Base-by-base conservation (phyloP, 2,888 invertebrate genomes). In the Oconnorella tubifera region DNA sequence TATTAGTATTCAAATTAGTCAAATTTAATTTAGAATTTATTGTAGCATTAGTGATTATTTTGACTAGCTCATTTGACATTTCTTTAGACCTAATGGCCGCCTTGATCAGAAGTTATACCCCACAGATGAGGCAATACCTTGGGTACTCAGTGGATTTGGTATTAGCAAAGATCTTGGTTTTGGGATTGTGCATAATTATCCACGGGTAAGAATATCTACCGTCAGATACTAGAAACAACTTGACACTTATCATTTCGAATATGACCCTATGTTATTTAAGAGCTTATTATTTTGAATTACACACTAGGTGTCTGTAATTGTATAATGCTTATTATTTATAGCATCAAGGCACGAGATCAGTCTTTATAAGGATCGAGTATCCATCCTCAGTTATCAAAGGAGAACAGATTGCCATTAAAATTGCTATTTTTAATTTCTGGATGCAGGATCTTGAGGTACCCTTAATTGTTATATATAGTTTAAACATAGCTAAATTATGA, bases 291-390 rank as follows among this genome's bases (percentile, higher is more conserved):
- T n/a, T n/a, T n/a, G n/a, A n/a, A n/a, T n/a, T n/a, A n/a, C n/a
- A n/a, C n/a, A n/a, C n/a, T n/a, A n/a, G n/a, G n/a, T n/a, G n/a
- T n/a, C n/a, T n/a, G n/a, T n/a, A n/a, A n/a, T n/a, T n/a, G n/a
- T n/a, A n/a, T n/a, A n/a, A n/a, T n/a, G n/a, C n/a, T 40, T 10
- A 14, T 40, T 19, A 40, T 40, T 75, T 80, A 1, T 83, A 90
- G 87, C 95, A 94, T 81, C 88, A 90, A 31, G 94, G 92, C 19
- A 89, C 92, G 0, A 85, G 93, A 49, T 94, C 95, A 23, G 94
- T 97, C 87, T 96, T 90, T 84, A 94, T 96, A 74, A 91, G 92
- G 76, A 90, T 95, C 58, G 96, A 97, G 80, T 92, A 94, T 85
- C 95, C 96, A 0, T 86, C 85, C 0, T 25, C 27, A 1, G 90